These are phyloP conservation scores for Syrphus vitripennis DNA, from an alignment of 2,888 invertebrate species.

Conservation along the genomic window DNA sequence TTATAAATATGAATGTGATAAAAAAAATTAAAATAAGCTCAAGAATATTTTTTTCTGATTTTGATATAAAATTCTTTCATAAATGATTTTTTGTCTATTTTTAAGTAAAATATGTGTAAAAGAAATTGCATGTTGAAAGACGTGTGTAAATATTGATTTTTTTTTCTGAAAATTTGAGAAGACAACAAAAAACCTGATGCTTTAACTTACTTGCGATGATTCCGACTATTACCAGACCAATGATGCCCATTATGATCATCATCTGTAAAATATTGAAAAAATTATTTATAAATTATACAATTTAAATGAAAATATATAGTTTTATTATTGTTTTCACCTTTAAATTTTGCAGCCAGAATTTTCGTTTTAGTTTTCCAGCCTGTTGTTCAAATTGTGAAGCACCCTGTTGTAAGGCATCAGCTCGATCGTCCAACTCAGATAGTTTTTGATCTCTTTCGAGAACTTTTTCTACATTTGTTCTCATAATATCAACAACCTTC, in stretches of 20 bases:
- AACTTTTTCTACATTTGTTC: slow-evolving; percentile 97
- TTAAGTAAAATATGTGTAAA: not conserved
- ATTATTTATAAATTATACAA: not conserved
- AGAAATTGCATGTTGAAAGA: not conserved
- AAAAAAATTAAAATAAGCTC: not conserved
- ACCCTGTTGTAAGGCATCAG: slow-evolving; percentile 96
- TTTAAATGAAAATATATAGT: not conserved
- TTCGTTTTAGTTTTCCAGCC: slow-evolving; percentile 97
- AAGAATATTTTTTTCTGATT: not conserved
- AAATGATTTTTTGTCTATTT: not conserved
- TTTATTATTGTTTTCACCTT: slow-evolving; percentile 83
- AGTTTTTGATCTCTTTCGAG: slow-evolving; percentile 97
- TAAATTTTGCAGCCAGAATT: slow-evolving; percentile 98
- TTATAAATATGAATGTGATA: not conserved
- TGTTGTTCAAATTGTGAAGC: slow-evolving; percentile 98
- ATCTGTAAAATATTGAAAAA: slow-evolving; percentile 83
- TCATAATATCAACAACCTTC: slow-evolving; percentile 96
- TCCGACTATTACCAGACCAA: slow-evolving; percentile 90
- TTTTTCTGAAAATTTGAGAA: not conserved
- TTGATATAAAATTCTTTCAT: not conserved
- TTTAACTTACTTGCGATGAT: slow-evolving; percentile 92
- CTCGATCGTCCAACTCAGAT: slow-evolving; percentile 96
- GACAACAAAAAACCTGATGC: not conserved
- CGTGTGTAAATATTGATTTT: not conserved
- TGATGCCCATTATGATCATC: slow-evolving; percentile 95